Evolutionary conservation across 2,888 invertebrate genomes (phyloP).

Genomic region (Dicycla oo): DNA sequence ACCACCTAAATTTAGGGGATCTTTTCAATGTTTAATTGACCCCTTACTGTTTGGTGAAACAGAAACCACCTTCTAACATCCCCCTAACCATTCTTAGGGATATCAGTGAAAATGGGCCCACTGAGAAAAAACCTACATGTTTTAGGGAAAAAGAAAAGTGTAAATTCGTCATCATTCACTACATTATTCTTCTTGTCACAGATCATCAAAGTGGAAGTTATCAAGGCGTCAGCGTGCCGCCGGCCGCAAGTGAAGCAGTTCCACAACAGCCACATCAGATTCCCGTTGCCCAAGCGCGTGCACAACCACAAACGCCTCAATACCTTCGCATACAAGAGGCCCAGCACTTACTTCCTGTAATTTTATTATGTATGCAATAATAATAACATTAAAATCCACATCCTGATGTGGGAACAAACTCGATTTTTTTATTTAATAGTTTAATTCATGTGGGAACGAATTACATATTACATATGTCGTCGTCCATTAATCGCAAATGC

Average conservation of each 20-base stretch:
- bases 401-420: slow-evolving; percentile 72
- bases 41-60: too few relatives aligned
- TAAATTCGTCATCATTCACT: neutral
- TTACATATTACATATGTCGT: too few relatives aligned
- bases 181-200: slow-evolving; percentile 81
- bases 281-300: slow-evolving; percentile 98
- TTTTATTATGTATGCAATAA: slow-evolving; percentile 74
- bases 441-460: too few relatives aligned
- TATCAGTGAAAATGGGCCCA: too few relatives aligned
- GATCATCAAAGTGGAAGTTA: slow-evolving; percentile 99
- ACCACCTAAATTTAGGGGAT: too few relatives aligned
- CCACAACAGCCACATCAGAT: slow-evolving; percentile 98
- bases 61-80: too few relatives aligned
- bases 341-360: slow-evolving; percentile 94
- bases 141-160: neutral
- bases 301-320: slow-evolving; percentile 96
- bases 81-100: too few relatives aligned
- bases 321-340: slow-evolving; percentile 95
- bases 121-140: neutral
- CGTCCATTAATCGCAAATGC: too few relatives aligned
- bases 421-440: slow-evolving; percentile 27
- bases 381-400: slow-evolving; percentile 79
- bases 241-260: slow-evolving; percentile 99
- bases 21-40: too few relatives aligned
- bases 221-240: slow-evolving; percentile 96